Evolutionary conservation across 2,797 vertebrate species (phyloP), one percentile per base, ranked within the genome.

Genomic region (Scleropages formosus): DNA sequence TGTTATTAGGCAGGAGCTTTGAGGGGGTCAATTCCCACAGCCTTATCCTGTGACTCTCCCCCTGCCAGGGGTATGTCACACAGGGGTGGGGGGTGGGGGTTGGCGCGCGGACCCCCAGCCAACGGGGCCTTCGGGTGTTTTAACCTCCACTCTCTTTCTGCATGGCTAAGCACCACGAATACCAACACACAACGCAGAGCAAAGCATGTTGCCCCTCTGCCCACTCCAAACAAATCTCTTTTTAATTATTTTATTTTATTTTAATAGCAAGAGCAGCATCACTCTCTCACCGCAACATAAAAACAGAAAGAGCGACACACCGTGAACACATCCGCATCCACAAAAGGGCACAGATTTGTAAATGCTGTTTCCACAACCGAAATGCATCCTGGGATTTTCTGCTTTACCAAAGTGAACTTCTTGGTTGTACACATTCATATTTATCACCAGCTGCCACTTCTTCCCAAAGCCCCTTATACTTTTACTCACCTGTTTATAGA

Each of bases 41-140:
- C 80, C 87, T 89, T 87, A 91, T 90, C 84, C 86, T 85, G 79
- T 90, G 85, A 88, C 89, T 80, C 81, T 77, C 77, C 68, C 69
- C 66, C 78, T 89, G 88, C 87, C 87, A 89, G 81, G 88, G 87
- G 75, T 87, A 89, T 88, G 85, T 82, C 83, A 84, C 69, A 61
- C 61, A 60, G 44, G 53, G 56, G 66, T 47, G 26, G 60, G 66
- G 60, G 44, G 53, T 56, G 66, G 47, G 26, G 60, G 66, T 73
- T 85, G 87, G 86, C 80, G 81, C 83, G 80, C 80, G 88, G 85
- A 86, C 85, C 85, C 68, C 56, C 77, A 80, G 81, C 87, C 80
- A 65, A 78, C n/a, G 80, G 77, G 87, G 89, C 88, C 62, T 67
- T 67, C 62, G 86, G 83, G 84, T 83, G 89, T 88, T 86, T 86